These are phyloP conservation scores for Drosophila prolongata DNA, from an alignment of 2,888 invertebrate species.

Conservation along the genomic window DNA sequence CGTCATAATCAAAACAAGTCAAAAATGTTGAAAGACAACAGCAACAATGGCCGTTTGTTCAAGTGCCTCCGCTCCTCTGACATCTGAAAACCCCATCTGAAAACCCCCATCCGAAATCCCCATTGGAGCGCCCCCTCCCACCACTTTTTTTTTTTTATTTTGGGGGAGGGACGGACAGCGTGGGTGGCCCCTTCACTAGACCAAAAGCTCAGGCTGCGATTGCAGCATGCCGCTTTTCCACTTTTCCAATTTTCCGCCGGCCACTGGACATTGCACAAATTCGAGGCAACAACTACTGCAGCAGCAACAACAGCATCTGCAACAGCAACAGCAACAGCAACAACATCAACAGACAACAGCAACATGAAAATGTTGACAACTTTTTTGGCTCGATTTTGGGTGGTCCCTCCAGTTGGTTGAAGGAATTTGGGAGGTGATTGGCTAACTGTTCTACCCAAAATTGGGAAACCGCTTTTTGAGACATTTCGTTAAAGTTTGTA, in stretches of 20 bases:
- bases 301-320: conserved; percentile 17
- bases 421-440: conserved; percentile 16
- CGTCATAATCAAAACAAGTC: conserved; percentile 73
- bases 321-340: conserved; percentile 20
- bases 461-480: not conserved
- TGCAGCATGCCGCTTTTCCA: conserved; percentile 46
- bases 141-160: not conserved
- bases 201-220: conserved; percentile 10
- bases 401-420: conserved; percentile 15
- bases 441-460: conserved; percentile 13
- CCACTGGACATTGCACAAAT: conserved; percentile 72
- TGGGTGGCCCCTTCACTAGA: conserved; percentile 61
- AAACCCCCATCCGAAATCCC: conserved; percentile 11
- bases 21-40: conserved; percentile 68
- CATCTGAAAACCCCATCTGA: conserved; percentile 5
- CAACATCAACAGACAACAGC: conserved; percentile 20
- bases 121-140: conserved; percentile 8
- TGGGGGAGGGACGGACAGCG: conserved; percentile 52
- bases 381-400: conserved; percentile 43
- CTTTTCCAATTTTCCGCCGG: conserved; percentile 50
- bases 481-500: too few relatives aligned
- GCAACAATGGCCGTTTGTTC: conserved; percentile 53
- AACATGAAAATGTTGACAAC: conserved; percentile 65
- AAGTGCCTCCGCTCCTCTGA: conserved; percentile 37
- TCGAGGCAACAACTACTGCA: conserved; percentile 44